A percentile compares a stretch with the other conserved stretches of the same genome.
Conservation (phyloP, 2,113 vertebrate species). For the Calypte anna region DNA sequence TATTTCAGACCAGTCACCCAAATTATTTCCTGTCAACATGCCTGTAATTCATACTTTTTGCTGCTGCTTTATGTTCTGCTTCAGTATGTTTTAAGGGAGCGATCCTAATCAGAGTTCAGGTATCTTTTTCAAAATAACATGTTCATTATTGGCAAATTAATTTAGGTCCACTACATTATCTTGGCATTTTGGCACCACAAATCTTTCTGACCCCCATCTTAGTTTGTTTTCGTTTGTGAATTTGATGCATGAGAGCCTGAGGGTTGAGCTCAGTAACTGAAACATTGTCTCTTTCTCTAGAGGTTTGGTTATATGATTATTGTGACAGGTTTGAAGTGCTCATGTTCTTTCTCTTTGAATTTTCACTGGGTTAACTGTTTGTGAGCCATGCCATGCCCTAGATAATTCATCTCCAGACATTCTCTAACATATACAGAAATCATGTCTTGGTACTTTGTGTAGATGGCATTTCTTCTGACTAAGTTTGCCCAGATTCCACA, state of each 20-base stretch:
- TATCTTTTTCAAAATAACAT: not conserved
- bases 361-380: conserved; percentile 59
- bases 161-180: not conserved
- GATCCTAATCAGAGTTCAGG: not conserved
- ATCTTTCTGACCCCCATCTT: conserved; percentile 11
- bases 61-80: not conserved
- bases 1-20: not conserved
- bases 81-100: not conserved
- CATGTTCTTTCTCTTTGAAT: conserved; percentile 39
- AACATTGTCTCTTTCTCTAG: conserved; percentile 66
- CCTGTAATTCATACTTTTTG: not conserved
- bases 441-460: not conserved
- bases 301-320: conserved; percentile 59
- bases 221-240: conserved; percentile 31
- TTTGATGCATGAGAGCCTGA: conserved; percentile 52
- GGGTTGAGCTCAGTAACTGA: conserved; percentile 61
- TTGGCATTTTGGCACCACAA: conserved; percentile 17
- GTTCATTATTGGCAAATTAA: conserved; percentile 1
- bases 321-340: conserved; percentile 66
- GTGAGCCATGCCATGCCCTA: conserved; percentile 4
- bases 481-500: not conserved
- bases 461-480: not conserved
- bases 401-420: not conserved
- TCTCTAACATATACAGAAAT: not conserved
- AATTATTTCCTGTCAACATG: not conserved